These are phyloP conservation scores for Alexandromys fortis DNA, from an alignment of 2,113 vertebrate genomes.

Conservation along the genomic window DNA sequence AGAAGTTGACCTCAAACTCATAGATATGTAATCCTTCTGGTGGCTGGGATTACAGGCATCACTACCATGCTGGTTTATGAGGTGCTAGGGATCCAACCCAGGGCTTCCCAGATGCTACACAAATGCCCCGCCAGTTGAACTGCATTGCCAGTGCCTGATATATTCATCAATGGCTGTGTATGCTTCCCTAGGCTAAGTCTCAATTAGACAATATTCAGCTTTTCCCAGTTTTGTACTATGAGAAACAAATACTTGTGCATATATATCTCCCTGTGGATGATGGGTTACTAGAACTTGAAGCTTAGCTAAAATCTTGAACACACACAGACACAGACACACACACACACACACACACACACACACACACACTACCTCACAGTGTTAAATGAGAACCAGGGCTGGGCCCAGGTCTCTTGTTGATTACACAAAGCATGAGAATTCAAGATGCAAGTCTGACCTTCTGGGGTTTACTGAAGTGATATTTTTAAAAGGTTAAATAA, in stretches of 20 bases:
- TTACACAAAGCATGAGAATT: neutral
- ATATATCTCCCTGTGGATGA: neutral
- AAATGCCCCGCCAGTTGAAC: neutral
- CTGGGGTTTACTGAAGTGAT: neutral
- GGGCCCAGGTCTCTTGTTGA: neutral
- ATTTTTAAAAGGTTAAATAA: neutral
- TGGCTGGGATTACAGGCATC: neutral
- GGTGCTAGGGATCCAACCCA: neutral
- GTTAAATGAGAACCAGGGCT: neutral
- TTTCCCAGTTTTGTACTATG: neutral
- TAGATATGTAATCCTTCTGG: neutral
- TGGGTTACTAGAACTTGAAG: neutral
- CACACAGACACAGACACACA: too few species aligned
- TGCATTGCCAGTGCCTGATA: neutral
- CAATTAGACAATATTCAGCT: neutral
- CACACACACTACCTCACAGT: neutral
- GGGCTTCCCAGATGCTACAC: neutral
- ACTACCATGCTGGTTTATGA: neutral
- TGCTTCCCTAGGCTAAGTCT: neutral
- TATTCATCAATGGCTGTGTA: neutral
- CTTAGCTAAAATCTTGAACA: neutral
- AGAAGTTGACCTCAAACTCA: too few species aligned
- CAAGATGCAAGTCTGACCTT: neutral
- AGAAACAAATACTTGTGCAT: neutral
- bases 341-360: neutral